Conservation (phyloP, 2,113 vertebrate species). For the Fukomys damarensis region DNA sequence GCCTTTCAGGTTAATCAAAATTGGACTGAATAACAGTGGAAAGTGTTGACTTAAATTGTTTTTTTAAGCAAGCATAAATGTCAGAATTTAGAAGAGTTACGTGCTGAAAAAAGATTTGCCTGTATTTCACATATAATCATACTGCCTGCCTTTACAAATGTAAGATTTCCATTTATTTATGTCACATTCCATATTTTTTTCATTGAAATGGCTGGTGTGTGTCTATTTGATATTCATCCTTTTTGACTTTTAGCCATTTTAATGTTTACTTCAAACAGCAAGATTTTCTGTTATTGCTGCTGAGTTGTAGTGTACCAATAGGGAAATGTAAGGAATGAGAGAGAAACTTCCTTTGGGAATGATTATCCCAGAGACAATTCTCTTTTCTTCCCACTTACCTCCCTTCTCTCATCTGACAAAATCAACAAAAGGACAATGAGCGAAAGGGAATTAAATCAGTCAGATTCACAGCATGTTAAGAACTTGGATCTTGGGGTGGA, state of each 20-base stretch:
- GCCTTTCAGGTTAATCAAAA: slow-evolving; percentile 36
- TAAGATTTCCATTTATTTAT: slow-evolving; percentile 55
- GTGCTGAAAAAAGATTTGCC: slow-evolving; percentile 62
- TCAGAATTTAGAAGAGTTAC: slow-evolving; percentile 57
- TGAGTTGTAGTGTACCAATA: background rate
- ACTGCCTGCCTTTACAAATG: slow-evolving; percentile 61
- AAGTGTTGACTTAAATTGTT: slow-evolving; percentile 69
- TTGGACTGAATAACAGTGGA: slow-evolving; percentile 56
- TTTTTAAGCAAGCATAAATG: slow-evolving; percentile 69
- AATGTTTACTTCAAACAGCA: slow-evolving; percentile 5
- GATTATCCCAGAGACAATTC: background rate
- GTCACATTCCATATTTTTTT: slow-evolving; percentile 49
- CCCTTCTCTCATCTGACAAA: background rate
- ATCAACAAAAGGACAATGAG: background rate
- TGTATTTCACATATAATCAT: slow-evolving; percentile 58
- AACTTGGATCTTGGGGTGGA: background rate
- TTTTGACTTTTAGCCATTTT: slow-evolving; percentile 9
- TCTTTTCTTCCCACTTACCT: background rate
- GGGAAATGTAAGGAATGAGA: background rate
- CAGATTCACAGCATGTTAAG: slow-evolving; percentile 12
- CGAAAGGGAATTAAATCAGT: background rate
- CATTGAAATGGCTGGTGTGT: slow-evolving; percentile 36
- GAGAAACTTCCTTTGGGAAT: background rate
- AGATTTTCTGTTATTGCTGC: background rate
- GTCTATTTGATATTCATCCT: slow-evolving; percentile 29